Evolutionary conservation across 2,888 invertebrate species (phyloP).

Genomic region (Glyphotaelius pellucidus): DNA sequence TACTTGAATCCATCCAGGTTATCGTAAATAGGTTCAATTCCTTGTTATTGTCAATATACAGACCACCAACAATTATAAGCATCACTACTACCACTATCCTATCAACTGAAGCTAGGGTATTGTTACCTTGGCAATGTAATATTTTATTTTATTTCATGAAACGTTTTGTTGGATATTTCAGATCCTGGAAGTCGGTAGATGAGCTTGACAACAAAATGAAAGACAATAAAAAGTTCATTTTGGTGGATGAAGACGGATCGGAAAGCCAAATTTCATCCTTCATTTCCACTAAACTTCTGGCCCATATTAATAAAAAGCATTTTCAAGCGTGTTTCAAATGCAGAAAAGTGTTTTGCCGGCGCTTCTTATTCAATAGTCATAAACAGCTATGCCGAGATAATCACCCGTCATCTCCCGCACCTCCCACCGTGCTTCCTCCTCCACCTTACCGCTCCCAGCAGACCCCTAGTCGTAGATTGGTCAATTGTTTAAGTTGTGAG

Average conservation of each 20-base stretch:
- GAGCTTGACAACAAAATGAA: constrained; percentile 18
- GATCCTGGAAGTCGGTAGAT: constrained; percentile 35
- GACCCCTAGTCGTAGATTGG: background rate
- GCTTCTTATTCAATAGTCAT: background rate
- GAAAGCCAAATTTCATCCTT: background rate
- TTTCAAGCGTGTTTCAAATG: constrained; percentile 22
- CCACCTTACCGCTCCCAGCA: background rate
- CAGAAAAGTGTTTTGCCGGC: constrained; percentile 10
- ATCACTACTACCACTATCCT: background rate
- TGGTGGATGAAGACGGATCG: constrained; percentile 7
- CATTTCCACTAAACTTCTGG: constrained; percentile 9
- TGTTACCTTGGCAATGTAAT: background rate
- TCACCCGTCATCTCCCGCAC: background rate
- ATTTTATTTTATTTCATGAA: constrained; percentile 22
- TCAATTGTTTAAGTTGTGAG: constrained; percentile 24
- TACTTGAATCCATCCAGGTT: background rate
- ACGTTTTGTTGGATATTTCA: constrained; percentile 35
- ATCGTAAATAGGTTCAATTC: background rate
- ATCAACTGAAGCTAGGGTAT: background rate
- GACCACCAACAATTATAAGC: background rate
- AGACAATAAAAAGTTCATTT: constrained; percentile 13
- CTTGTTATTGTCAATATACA: background rate
- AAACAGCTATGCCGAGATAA: background rate
- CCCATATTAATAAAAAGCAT: background rate
- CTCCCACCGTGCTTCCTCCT: background rate